Conservation (phyloP, 2,113 vertebrate genomes). For the Hippocampus mohnikei region DNA sequence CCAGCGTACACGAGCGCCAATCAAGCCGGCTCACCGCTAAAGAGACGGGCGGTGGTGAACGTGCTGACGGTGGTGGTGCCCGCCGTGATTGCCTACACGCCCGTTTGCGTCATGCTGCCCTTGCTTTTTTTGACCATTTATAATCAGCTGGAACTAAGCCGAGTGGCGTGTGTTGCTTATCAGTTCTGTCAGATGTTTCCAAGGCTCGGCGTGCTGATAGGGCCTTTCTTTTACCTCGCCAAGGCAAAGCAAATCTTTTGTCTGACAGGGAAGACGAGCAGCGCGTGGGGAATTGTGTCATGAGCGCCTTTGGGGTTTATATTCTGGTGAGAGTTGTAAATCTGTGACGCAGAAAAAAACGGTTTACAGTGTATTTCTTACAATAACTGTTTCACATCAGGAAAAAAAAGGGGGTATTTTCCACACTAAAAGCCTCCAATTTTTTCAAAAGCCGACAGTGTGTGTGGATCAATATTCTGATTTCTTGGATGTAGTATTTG, state of each 20-base stretch:
- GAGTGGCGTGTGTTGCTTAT: rapidly evolving
- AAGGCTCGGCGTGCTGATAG: conserved; percentile 48
- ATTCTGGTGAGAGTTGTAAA: too few species aligned
- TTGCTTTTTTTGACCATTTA: neutral
- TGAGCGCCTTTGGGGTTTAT: neutral
- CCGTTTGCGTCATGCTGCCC: conserved; percentile 27
- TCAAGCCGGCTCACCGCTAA: conserved; percentile 15
- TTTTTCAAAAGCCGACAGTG: too few species aligned
- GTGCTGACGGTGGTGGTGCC: conserved; percentile 49
- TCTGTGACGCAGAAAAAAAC: too few species aligned
- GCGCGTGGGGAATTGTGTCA: neutral
- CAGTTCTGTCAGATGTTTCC: conserved; percentile 27
- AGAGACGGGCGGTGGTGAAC: conserved; percentile 47
- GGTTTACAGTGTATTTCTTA: too few species aligned
- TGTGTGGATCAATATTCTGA: too few species aligned
- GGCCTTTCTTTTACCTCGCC: conserved; percentile 58
- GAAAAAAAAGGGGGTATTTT: too few species aligned
- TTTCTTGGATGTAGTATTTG: too few species aligned
- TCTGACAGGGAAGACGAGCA: neutral
- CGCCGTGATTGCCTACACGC: conserved; percentile 38
- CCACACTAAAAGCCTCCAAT: too few species aligned
- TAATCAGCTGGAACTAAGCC: rapidly evolving
- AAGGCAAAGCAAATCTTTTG: conserved; percentile 39
- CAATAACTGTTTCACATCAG: too few species aligned
- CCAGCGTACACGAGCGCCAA: conserved; percentile 25